Evolutionary conservation across 2,113 vertebrate species (phyloP).

Genomic region (Gadus chalcogrammus): DNA sequence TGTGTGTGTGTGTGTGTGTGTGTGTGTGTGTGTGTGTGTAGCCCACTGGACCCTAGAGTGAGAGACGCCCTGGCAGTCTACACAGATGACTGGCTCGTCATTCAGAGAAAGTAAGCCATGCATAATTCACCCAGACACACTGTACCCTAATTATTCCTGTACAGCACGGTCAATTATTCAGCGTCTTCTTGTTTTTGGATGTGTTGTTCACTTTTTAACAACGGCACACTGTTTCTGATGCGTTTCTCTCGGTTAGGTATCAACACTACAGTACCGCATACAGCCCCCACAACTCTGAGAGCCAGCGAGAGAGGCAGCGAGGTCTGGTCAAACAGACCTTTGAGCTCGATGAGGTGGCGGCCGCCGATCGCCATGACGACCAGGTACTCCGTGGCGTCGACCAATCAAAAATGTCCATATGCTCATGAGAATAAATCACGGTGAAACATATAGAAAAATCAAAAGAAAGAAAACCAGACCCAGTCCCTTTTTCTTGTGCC

Average conservation of each 20-base stretch:
- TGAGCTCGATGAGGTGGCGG: constrained; percentile 77
- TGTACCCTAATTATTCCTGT: no score
- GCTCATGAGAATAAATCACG: no score
- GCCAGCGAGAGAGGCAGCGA: constrained; percentile 80
- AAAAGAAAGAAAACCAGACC: background rate
- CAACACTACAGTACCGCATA: constrained; percentile 76
- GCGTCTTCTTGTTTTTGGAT: no score
- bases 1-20: background rate
- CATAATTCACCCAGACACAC: no score
- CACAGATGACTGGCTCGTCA: constrained; percentile 87
- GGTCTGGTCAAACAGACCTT: constrained; percentile 82
- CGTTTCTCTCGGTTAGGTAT: constrained; percentile 67
- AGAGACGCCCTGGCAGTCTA: constrained; percentile 84
- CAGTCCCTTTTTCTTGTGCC: no score
- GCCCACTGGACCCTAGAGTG: constrained; percentile 82
- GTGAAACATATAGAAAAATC: background rate
- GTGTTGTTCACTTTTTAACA: no score
- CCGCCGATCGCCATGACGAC: constrained; percentile 79
- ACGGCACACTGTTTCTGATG: background rate
- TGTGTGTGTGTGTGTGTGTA: constrained; percentile 49
- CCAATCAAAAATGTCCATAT: background rate
- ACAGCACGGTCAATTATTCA: no score
- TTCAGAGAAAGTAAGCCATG: constrained; percentile 81
- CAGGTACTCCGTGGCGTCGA: constrained; percentile 59
- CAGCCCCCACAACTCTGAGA: constrained; percentile 76